Evolutionary conservation across 2,113 vertebrate species (phyloP), one percentile per base, ranked within the genome.

Genomic region (Catharus fuscescens): DNA sequence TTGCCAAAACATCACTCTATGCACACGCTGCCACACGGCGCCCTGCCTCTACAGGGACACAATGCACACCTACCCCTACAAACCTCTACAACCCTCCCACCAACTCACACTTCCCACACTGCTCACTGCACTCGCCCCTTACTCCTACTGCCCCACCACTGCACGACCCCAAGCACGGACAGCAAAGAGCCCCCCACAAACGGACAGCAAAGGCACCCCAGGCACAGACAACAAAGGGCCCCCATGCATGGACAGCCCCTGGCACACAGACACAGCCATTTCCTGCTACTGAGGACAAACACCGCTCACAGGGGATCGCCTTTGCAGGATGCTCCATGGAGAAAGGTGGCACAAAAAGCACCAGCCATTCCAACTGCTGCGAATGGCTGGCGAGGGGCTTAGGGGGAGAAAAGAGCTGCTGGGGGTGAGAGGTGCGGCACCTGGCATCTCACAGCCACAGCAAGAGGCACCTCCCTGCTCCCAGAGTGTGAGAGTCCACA

Each of bases 1-100:
- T 8, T 4, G 2, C 4, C 12, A 14, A 18, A 26, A 25, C 0
- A 6, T 5, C 5, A 11, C 28, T n/a, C 31, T 23, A 15, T 2
- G 17, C 23, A 56, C 38, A 44, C 7, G 4, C 38, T n/a, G 8
- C 6, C 29, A 25, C 50, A 25, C 9, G 4, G 29, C 12, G 9
- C 16, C 36, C 38, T 72, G 70, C 50, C 38, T 28, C 38, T 40
- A 20, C 53, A 20, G 1, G 12, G 14, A 40, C 48, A 31, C 14
- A 1, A 38, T 11, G 6, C 38, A 20, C 40, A 21, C 18, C 2
- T 29, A 26, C 23, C 23, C 52, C 0, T 1, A 20, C 24, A 11
- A 2, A 24, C 40, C 32, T 12, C 13, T 3, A 18, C 56, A 76
- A 5, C 54, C 42, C 8, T 29, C 5, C 6, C 50, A n/a, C 16